Evolutionary conservation across 2,113 vertebrate genomes (phyloP), one percentile per base, ranked within the genome.

Genomic region (Pyrgilauda ruficollis): DNA sequence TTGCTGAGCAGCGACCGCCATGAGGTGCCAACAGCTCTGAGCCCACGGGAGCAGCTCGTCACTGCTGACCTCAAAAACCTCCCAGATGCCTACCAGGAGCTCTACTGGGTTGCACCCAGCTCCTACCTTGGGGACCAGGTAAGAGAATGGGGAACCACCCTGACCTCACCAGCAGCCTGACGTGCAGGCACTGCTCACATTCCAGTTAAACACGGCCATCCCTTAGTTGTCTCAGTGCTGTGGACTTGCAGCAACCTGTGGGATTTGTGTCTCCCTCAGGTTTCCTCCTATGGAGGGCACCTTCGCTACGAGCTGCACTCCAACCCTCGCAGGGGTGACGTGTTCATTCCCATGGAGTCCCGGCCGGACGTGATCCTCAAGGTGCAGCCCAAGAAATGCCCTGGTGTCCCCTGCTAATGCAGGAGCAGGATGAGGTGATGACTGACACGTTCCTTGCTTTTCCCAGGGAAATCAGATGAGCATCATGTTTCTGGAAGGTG

Each of bases 391-490:
- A 1, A 6, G 44, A 46, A 52, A 18, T 9, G 21, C 55, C 75
- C 50, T 37, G 52, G 18, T 49, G 43, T 7, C 30, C 72, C 19
- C 27, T 23, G 26, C 53, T 85, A 26, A 11, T 2, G 18, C 11
- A 1, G 22, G 33, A 63, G 75, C 43, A 9, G 79, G 31, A 10
- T 30, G 46, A 64, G 59, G n/a, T 62, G 9, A 4, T 69, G 13
- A 8, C 69, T 64, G 49, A 85, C 8, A 0, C 46, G 17, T 90
- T 90, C 41, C 74, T 86, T 93, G 35, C 73, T 94, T 93, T 93
- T 63, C 91, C 31, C 96, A 99, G 99, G 99, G 99, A 8, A 99
- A 99, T 96, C 99, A 99, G 96, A 99, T 99, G 99, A 99, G 98
- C 28, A 97, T 99, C 95, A 98, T 98, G 84, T 99, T 98, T 96